A percentile compares a stretch with the other conserved stretches of the same genome.
These are phyloP conservation scores for Melangyna quadrimaculata DNA, from an alignment of 2,888 invertebrate genomes.

Conservation along the genomic window DNA sequence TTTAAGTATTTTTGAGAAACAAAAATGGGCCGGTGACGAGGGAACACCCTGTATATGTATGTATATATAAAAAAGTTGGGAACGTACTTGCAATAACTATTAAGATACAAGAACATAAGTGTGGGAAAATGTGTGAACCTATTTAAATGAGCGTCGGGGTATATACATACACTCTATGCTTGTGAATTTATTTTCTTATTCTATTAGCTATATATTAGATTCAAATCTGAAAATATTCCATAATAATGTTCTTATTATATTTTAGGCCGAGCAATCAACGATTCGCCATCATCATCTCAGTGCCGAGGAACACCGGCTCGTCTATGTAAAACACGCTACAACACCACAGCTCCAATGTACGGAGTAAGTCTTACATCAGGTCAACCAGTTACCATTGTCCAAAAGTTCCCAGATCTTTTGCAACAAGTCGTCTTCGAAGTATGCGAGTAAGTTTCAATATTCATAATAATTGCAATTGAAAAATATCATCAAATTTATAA, in stretches of 20 bases:
- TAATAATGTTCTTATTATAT: conserved; percentile 4
- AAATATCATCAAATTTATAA: not conserved
- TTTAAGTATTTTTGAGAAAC: too few species aligned
- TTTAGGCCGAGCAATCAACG: conserved; percentile 80
- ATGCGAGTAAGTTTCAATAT: conserved; percentile 88
- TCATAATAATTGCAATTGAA: not conserved
- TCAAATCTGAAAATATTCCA: not conserved
- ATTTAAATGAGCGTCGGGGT: too few species aligned
- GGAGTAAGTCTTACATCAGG: conserved; percentile 96
- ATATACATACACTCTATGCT: too few species aligned
- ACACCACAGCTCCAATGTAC: conserved; percentile 96
- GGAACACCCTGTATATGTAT: too few species aligned
- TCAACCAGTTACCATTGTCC: conserved; percentile 95
- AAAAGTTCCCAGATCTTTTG: conserved; percentile 94
- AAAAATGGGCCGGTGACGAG: too few species aligned
- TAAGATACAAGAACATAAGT: too few species aligned
- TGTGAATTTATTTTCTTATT: too few species aligned
- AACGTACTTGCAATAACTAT: too few species aligned
- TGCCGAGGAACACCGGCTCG: conserved; percentile 87
- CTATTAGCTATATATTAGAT: too few species aligned
- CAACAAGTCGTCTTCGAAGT: conserved; percentile 96
- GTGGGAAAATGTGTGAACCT: too few species aligned
- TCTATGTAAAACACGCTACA: conserved; percentile 93
- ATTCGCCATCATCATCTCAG: conserved; percentile 76
- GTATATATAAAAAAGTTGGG: too few species aligned